Evolutionary conservation across 2,113 vertebrate species (phyloP).

Genomic region (Parus major): DNA sequence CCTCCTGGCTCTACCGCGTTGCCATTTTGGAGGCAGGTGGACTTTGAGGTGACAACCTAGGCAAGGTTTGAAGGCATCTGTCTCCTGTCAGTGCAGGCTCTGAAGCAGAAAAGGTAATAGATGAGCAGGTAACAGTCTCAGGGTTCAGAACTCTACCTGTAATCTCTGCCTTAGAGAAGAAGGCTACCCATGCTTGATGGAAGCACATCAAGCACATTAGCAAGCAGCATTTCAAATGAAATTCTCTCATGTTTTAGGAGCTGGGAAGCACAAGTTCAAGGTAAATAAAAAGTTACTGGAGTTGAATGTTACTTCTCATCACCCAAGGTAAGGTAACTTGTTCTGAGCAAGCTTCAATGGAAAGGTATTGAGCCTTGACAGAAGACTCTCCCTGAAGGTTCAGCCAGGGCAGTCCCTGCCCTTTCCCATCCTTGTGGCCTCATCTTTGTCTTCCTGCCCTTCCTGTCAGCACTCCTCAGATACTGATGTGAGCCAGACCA

Average conservation of each 20-base stretch:
- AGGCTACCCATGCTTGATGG: neutral
- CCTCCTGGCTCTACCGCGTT: neutral
- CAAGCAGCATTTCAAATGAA: neutral
- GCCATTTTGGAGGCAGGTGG: neutral
- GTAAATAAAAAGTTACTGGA: neutral
- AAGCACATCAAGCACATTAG: neutral
- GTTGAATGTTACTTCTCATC: neutral
- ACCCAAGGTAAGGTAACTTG: neutral
- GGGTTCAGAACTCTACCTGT: neutral
- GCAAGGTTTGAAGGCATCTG: neutral
- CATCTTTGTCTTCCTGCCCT: neutral
- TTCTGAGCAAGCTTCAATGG: neutral
- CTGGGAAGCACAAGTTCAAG: neutral
- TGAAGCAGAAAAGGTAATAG: neutral
- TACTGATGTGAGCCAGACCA: neutral
- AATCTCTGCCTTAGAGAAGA: neutral
- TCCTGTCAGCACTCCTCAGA: rapidly evolving
- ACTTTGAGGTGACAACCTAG: neutral
- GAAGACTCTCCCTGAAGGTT: neutral
- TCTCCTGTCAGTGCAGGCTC: neutral
- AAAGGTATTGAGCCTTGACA: neutral
- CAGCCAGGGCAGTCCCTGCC: neutral
- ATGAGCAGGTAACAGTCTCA: neutral
- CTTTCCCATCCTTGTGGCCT: neutral
- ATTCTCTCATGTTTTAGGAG: neutral